Conservation (phyloP, 2,113 vertebrate genomes). For the Terrapene triunguis region DNA sequence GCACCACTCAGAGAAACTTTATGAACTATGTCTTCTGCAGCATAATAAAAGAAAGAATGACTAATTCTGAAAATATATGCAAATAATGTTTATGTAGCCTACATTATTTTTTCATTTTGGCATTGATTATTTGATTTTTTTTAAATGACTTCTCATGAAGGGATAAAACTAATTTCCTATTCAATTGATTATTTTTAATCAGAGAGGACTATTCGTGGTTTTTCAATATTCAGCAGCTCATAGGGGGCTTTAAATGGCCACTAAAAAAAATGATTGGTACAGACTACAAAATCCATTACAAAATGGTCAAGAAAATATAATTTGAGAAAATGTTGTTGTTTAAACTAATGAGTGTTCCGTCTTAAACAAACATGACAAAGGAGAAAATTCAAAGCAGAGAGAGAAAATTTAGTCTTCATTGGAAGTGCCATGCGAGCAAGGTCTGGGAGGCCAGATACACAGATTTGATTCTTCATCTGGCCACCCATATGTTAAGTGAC, state of each 20-base stretch:
- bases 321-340: background rate
- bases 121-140: background rate
- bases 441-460: background rate
- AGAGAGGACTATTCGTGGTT: slow-evolving; percentile 1
- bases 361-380: background rate
- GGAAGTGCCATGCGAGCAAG: background rate
- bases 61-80: slow-evolving; percentile 29
- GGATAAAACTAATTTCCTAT: slow-evolving; percentile 14
- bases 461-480: background rate
- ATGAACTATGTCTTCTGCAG: background rate
- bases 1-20: background rate
- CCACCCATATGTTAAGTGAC: rapidly evolving
- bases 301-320: background rate
- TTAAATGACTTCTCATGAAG: background rate
- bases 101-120: background rate
- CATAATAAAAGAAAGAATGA: background rate
- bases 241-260: background rate
- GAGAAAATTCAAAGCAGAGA: background rate
- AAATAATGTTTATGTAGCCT: slow-evolving; percentile 26
- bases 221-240: slow-evolving; percentile 18
- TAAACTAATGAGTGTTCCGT: slow-evolving; percentile 21
- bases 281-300: background rate
- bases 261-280: background rate
- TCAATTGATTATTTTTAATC: slow-evolving; percentile 31
- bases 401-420: background rate